Evolutionary conservation across 2,113 vertebrate species (phyloP).

Genomic region (Puntigrus tetrazona): DNA sequence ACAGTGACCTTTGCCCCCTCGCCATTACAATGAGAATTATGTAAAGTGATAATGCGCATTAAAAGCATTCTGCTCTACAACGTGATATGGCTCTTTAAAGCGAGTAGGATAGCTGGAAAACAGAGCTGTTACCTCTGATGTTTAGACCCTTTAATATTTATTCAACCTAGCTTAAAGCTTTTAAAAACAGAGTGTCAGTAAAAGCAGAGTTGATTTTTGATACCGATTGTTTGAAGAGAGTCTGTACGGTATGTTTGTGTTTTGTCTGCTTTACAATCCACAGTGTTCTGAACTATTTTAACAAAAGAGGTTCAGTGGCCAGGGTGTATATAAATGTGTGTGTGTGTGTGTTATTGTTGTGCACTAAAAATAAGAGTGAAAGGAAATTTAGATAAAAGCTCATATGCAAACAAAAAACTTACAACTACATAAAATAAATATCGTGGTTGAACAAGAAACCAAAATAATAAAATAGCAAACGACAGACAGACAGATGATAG

Average conservation of each 20-base stretch:
- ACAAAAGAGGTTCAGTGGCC: not conserved
- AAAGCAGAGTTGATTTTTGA: not conserved
- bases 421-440: not conserved
- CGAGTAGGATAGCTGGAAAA: conserved; percentile 4
- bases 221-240: not conserved
- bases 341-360: not conserved
- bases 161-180: not conserved
- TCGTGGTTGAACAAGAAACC: not conserved
- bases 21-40: conserved; percentile 39
- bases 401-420: not conserved
- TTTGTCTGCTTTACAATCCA: not conserved
- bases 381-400: not conserved
- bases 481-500: too few relatives aligned
- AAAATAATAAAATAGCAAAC: not conserved
- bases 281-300: not conserved
- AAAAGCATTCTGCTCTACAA: not conserved
- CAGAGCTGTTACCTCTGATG: not conserved
- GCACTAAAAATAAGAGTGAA: not conserved
- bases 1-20: conserved; percentile 57
- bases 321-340: not conserved
- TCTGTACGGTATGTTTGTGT: not conserved
- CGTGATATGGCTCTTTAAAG: conserved; percentile 3
- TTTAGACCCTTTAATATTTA: conserved; percentile 25
- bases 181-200: conserved; percentile 1
- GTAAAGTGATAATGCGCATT: conserved; percentile 47